Percentiles rank a stretch among this genome's conserved stretches.
Evolutionary conservation across 2,113 vertebrate genomes (phyloP).

Genomic region (Phasianus colchicus): DNA sequence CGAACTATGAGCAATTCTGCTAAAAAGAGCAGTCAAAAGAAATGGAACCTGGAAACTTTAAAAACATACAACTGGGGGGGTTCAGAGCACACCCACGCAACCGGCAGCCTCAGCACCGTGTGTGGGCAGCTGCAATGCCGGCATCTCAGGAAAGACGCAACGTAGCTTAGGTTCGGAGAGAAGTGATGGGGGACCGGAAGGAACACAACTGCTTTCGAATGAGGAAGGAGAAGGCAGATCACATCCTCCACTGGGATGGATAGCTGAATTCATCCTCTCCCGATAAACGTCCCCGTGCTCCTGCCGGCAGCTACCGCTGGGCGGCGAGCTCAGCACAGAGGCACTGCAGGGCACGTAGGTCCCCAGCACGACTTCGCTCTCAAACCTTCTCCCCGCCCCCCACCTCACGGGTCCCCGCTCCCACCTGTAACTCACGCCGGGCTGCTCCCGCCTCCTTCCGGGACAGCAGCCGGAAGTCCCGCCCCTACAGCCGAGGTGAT

Average conservation of each 20-base stretch:
- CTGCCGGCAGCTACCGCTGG: not conserved
- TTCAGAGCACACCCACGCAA: not conserved
- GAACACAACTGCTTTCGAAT: not conserved
- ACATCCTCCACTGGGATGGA: not conserved
- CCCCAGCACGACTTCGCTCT: not conserved
- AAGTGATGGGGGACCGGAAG: not conserved
- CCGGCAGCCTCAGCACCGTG: not conserved
- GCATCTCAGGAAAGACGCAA: not conserved
- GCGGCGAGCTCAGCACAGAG: fast-evolving
- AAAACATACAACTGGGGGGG: not conserved
- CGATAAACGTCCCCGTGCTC: fast-evolving
- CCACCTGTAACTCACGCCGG: not conserved
- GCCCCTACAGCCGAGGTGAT: not conserved
- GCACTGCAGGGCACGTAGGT: not conserved
- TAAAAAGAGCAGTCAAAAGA: not conserved
- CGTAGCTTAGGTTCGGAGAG: not conserved
- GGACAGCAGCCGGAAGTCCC: not conserved
- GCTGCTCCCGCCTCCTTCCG: not conserved
- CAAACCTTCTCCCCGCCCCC: not conserved
- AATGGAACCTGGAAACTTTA: not conserved
- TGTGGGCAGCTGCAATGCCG: fast-evolving
- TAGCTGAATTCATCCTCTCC: fast-evolving
- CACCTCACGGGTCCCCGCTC: fast-evolving
- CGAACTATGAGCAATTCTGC: not conserved
- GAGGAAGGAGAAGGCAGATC: not conserved